Evolutionary conservation across 35 echinoderm and acorn worm species (phyloP).

Genomic region (Diadema setosum): DNA sequence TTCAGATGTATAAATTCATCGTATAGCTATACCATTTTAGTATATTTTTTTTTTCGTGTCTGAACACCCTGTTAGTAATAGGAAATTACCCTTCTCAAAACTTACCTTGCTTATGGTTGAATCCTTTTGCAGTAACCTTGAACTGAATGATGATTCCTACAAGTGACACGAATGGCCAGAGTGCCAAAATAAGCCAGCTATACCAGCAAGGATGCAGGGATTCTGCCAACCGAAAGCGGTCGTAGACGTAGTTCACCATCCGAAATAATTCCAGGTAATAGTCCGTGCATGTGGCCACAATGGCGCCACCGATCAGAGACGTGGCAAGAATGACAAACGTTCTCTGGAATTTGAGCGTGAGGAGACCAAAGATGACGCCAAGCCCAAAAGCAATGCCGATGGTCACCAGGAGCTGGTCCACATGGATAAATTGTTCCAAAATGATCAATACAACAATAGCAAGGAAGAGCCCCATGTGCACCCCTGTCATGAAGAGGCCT

Average conservation of each 20-base stretch:
- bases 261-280: constrained; percentile 81
- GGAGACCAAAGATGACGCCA: constrained; percentile 30
- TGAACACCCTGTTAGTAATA: no score
- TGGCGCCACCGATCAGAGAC: constrained; percentile 68
- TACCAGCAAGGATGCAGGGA: constrained; percentile 72
- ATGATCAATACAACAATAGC: constrained; percentile 56
- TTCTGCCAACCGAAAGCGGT: constrained; percentile 39
- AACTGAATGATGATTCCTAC: constrained; percentile 87
- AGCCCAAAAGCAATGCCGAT: constrained; percentile 31
- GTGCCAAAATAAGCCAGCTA: constrained; percentile 80
- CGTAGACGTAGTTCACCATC: constrained; percentile 80
- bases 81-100: no score
- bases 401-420: constrained; percentile 37
- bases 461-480: constrained; percentile 82
- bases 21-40: no score
- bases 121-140: constrained; percentile 79
- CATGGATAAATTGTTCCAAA: constrained; percentile 68
- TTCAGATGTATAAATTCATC: no score
- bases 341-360: constrained; percentile 78
- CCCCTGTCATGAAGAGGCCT: constrained; percentile 91
- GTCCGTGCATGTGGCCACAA: constrained; percentile 67
- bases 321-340: constrained; percentile 63
- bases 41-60: no score
- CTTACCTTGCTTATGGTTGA: constrained; percentile 93
- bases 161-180: constrained; percentile 75